Conservation (phyloP, 2,797 vertebrate species). For the Hyperoplus immaculatus region DNA sequence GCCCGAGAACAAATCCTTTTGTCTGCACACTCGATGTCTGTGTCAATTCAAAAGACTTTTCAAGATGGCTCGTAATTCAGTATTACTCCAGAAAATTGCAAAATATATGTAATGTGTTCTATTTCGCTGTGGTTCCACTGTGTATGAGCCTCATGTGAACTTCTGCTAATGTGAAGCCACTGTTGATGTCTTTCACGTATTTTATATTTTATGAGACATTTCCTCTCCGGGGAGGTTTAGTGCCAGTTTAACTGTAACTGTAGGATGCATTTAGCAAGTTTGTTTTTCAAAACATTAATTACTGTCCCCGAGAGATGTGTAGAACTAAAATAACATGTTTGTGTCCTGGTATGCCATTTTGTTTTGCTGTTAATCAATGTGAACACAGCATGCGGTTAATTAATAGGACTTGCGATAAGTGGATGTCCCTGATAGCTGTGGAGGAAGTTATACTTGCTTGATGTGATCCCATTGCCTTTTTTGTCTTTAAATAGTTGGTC, state of each 20-base stretch:
- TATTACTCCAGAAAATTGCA: conserved; percentile 28
- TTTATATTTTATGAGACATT: conserved; percentile 9
- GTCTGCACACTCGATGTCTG: conserved; percentile 48
- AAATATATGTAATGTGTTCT: conserved; percentile 18
- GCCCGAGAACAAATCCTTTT: conserved; percentile 56
- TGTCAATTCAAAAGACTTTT: conserved; percentile 59
- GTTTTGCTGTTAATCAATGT: conserved; percentile 17
- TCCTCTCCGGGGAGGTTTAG: neutral
- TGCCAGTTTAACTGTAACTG: conserved; percentile 5
- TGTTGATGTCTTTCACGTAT: conserved; percentile 8
- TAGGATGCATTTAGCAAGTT: neutral
- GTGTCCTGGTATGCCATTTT: conserved; percentile 19
- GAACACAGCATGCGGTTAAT: conserved; percentile 11
- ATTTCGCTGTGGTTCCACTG: neutral
- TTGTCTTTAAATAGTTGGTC: neutral
- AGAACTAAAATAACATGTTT: conserved; percentile 21
- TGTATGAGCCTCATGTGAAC: conserved; percentile 12
- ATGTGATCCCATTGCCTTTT: conserved; percentile 5
- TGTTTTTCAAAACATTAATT: conserved; percentile 26
- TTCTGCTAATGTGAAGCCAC: conserved; percentile 12
- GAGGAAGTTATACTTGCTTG: conserved; percentile 5
- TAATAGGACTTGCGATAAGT: conserved; percentile 19
- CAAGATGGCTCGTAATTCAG: conserved; percentile 42
- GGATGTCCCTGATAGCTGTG: conserved; percentile 17
- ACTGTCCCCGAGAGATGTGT: conserved; percentile 15